phyloP scores from a whole-genome alignment of 2,797 vertebrate genomes.

The Typhlichthys eigenmanni region DNA sequence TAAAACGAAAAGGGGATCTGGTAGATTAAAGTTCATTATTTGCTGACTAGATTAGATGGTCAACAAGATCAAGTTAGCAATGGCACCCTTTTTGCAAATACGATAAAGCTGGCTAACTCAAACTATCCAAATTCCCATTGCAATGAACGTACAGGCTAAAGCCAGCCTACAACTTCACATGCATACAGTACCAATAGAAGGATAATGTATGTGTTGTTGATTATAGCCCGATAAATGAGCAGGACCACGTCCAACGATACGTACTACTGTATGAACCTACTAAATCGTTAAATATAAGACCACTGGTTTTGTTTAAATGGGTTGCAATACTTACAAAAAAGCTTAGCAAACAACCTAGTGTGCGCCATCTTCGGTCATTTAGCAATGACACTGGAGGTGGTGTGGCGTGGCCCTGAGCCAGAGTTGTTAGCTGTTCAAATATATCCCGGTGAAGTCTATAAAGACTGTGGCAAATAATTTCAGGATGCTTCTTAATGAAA shows the following conservation, averaged over 20 bases:
- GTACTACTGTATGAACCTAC: rapidly evolving
- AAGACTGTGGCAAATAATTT: background rate
- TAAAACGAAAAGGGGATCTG: too few relatives aligned
- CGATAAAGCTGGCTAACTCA: too few relatives aligned
- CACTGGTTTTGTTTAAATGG: background rate
- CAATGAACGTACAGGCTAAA: slow-evolving; percentile 25
- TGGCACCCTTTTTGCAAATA: too few relatives aligned
- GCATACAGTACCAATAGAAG: slow-evolving; percentile 2
- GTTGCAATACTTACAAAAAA: slow-evolving; percentile 79
- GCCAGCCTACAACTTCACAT: slow-evolving; percentile 36
- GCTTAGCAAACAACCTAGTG: slow-evolving; percentile 78
- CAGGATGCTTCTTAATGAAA: rapidly evolving
- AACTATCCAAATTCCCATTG: too few relatives aligned
- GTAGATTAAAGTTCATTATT: too few relatives aligned
- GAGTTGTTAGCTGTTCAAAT: slow-evolving; percentile 44
- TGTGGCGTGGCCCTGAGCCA: slow-evolving; percentile 50
- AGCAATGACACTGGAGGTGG: slow-evolving; percentile 81
- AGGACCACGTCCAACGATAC: background rate
- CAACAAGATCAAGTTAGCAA: too few relatives aligned
- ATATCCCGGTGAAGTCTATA: slow-evolving; percentile 17
- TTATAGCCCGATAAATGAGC: background rate
- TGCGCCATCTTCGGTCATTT: slow-evolving; percentile 86
- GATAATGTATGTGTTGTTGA: background rate
- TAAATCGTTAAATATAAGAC: background rate
- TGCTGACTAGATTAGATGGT: too few relatives aligned